phyloP scores from a whole-genome alignment of 2,888 invertebrate genomes.

The Sminthurinus aureus region DNA sequence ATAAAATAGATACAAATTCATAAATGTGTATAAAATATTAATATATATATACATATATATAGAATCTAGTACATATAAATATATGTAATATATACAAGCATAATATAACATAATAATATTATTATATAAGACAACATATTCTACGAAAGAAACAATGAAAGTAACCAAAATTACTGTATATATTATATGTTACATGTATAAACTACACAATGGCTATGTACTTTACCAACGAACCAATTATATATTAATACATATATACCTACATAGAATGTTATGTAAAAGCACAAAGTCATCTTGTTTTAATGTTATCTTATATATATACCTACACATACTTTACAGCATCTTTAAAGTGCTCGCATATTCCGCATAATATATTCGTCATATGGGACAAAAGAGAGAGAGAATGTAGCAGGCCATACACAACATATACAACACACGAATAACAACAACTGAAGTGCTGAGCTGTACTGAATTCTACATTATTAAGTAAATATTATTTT shows the following conservation, averaged over 20 bases:
- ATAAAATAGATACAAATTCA: background rate
- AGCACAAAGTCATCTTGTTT: conserved; percentile 3
- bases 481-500: conserved; percentile 13
- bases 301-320: too few species aligned
- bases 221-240: background rate
- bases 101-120: background rate
- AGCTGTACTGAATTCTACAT: conserved; percentile 34
- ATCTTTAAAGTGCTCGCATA: background rate
- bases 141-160: background rate
- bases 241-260: background rate
- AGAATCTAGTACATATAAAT: background rate
- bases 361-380: conserved; percentile 5
- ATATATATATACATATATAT: background rate
- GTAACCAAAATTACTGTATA: background rate
- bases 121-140: background rate
- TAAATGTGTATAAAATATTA: background rate
- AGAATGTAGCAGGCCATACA: conserved; percentile 30
- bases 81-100: background rate
- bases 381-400: background rate
- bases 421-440: background rate
- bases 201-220: background rate
- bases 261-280: background rate
- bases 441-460: conserved; percentile 13
- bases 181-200: background rate
- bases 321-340: background rate